Evolutionary conservation across 2,797 vertebrate species (phyloP).

Genomic region (Clangula hyemalis): DNA sequence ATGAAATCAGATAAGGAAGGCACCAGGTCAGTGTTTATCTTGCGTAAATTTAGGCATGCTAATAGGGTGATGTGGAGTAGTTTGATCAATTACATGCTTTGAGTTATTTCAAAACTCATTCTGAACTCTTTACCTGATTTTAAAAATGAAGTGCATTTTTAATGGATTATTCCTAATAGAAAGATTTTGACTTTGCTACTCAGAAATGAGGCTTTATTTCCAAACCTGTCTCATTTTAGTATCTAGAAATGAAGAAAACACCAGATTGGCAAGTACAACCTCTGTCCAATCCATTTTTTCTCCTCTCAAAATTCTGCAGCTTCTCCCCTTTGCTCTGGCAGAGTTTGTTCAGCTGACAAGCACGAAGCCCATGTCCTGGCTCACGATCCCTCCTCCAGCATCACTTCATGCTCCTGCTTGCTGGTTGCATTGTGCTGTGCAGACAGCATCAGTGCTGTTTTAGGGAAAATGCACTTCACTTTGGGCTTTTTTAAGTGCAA

Average conservation of each 20-base stretch:
- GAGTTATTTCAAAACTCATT: conserved; percentile 22
- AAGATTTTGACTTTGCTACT: conserved; percentile 13
- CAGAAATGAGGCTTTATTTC: neutral
- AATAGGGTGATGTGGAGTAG: neutral
- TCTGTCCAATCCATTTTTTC: neutral
- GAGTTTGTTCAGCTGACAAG: neutral
- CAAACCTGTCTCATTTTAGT: neutral
- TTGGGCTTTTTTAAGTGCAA: neutral
- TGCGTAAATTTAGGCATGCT: accelerated
- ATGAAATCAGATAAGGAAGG: neutral
- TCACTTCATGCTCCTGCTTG: neutral
- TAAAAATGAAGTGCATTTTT: neutral
- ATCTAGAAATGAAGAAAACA: neutral
- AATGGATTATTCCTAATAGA: neutral
- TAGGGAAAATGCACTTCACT: accelerated
- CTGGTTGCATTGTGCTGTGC: accelerated
- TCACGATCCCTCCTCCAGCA: accelerated
- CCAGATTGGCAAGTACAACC: accelerated
- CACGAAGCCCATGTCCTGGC: neutral
- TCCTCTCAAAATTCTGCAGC: neutral
- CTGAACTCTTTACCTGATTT: neutral
- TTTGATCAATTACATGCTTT: neutral
- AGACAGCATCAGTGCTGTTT: accelerated
- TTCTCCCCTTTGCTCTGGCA: neutral
- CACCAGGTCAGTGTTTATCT: neutral